phyloP scores from a whole-genome alignment of 2,113 vertebrate species.

The Ramphastos sulfuratus region DNA sequence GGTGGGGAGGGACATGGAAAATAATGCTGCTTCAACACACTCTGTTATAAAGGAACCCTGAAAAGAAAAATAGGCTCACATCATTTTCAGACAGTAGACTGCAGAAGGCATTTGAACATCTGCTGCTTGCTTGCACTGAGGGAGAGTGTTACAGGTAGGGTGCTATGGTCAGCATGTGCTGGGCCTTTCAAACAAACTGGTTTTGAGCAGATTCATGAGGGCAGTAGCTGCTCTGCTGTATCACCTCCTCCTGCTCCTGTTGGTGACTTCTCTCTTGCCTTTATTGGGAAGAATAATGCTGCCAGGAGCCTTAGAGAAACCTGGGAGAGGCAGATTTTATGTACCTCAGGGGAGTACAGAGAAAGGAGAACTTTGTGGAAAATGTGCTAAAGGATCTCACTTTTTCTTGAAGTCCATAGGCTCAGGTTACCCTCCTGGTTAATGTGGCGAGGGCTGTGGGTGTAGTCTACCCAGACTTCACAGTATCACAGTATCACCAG shows the following conservation, averaged over 20 bases:
- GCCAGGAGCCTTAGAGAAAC: background rate
- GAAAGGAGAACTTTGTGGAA: background rate
- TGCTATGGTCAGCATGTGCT: background rate
- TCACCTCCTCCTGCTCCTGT: background rate
- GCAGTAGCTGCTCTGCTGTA: background rate
- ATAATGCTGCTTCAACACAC: background rate
- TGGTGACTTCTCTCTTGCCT: background rate
- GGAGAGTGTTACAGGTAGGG: background rate
- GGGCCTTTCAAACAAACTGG: background rate
- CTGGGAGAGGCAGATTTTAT: background rate
- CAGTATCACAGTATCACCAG: too few relatives aligned
- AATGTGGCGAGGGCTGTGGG: too few relatives aligned
- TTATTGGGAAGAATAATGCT: background rate
- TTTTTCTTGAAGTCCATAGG: too few relatives aligned
- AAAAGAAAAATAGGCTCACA: background rate
- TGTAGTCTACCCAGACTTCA: too few relatives aligned
- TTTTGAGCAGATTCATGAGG: background rate
- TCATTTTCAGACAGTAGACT: slow-evolving; percentile 19
- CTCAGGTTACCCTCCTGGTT: too few relatives aligned
- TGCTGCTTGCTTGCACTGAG: background rate
- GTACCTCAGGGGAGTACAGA: background rate
- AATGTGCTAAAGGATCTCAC: background rate
- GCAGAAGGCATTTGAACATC: slow-evolving; percentile 23
- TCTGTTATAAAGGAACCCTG: background rate
- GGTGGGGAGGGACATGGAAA: background rate